Conservation (phyloP, 1,140 invertebrate genomes). For the Protaetia brevitarsis region DNA sequence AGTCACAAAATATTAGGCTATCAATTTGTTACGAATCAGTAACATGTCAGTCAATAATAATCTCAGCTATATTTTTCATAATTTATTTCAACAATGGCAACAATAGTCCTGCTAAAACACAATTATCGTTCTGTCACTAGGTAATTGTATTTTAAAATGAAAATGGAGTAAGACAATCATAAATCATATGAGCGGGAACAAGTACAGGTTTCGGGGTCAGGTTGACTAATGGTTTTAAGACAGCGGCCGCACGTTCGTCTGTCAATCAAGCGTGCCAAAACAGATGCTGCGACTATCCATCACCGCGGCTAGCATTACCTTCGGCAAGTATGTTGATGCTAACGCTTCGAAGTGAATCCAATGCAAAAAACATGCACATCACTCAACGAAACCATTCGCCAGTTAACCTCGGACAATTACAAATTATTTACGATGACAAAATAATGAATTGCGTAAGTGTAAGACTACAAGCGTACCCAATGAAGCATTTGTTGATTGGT, state of each 20-base stretch:
- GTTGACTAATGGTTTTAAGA: conserved; percentile 35
- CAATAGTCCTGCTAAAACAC: conserved; percentile 22
- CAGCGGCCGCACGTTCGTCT: conserved; percentile 34
- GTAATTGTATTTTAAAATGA: conserved; percentile 25
- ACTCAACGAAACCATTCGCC: conserved; percentile 1
- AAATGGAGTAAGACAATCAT: conserved; percentile 18
- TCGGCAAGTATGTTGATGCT: conserved; percentile 29
- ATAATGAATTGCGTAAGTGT: conserved; percentile 21
- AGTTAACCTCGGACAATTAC: conserved; percentile 12
- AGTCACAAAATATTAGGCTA: not conserved
- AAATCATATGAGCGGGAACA: conserved; percentile 23
- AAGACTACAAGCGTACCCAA: not conserved
- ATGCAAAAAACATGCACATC: conserved; percentile 20
- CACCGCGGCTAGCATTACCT: conserved; percentile 28
- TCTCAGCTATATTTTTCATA: not conserved
- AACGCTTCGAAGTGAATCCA: conserved; percentile 2
- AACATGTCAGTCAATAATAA: not conserved
- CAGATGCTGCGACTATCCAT: conserved; percentile 35
- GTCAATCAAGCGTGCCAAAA: conserved; percentile 34
- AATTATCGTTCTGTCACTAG: conserved; percentile 21
- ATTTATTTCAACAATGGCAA: conserved; percentile 15
- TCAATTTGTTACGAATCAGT: not conserved
- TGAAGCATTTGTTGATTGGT: not conserved
- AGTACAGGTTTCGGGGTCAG: conserved; percentile 19
- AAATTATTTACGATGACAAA: conserved; percentile 21